Evolutionary conservation across 2,113 vertebrate genomes (phyloP), one percentile per base, ranked within the genome.

Genomic region (Lonchura striata): DNA sequence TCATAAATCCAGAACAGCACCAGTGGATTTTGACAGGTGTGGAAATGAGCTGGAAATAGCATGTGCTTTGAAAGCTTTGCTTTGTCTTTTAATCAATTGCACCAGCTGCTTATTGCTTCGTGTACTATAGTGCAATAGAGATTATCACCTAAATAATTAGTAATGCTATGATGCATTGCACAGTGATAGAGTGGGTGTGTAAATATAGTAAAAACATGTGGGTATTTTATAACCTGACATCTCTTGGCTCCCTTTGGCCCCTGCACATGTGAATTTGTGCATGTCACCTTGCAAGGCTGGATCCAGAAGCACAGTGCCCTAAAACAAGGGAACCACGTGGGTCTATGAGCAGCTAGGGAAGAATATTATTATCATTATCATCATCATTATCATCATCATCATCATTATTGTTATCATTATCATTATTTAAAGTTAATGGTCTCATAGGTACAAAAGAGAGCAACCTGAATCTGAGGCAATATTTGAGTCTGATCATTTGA

Each of bases 111-210:
- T 93, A 86, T 93, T 95, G 53, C 44, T 81, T 66, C 0, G 0
- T 86, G 82, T 90, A 54, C 69, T 52, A 5, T 13, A 81, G 64
- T 5, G 2, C 82, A 92, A 82, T 33, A 92, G 87, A 94, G 93
- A 94, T 93, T 95, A 96, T 94, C 90, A 0, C 90, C 87, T 92
- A 65, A 95, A 95, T 84, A 95, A 95, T 95, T 93, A 92, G 95
- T 47, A 93, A 69, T 82, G 65, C 56, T 72, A 6, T 76, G 87
- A 76, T 90, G 72, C 76, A 95, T 70, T 53, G 69, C 79, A 81
- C 79, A 88, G 24, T 54, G 49, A 82, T 86, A 79, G 56, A 75
- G 56, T 82, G 74, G 39, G 75, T 71, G 52, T 90, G 44, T 95
- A 95, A 94, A 95, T 93, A 94, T 95, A 94, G 93, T 59, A 94